A percentile compares a stretch with the other conserved stretches of the same genome.
phyloP scores from a whole-genome alignment of 2,113 vertebrate genomes.

The Hiodon tergisus region DNA sequence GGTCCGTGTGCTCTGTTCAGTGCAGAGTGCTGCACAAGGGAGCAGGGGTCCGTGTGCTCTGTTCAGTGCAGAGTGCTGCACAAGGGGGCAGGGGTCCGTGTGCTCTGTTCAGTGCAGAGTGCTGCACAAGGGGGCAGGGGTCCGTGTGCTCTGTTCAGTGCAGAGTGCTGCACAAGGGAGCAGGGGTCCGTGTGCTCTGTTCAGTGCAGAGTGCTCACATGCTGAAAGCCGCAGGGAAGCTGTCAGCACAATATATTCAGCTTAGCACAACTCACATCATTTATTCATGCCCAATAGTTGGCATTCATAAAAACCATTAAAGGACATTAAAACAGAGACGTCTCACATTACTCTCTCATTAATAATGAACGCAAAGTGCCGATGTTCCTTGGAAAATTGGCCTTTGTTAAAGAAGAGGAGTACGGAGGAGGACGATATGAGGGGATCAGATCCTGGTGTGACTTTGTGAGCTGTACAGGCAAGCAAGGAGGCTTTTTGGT shows the following conservation, averaged over 20 bases:
- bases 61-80: too few species aligned
- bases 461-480: constrained; percentile 2
- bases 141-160: too few species aligned
- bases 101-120: too few species aligned
- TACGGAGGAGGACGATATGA: neutral
- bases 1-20: too few species aligned
- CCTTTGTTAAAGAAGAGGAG: constrained; percentile 4
- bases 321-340: constrained; percentile 58
- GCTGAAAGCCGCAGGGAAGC: constrained; percentile 26
- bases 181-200: too few species aligned
- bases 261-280: constrained; percentile 47
- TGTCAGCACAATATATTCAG: constrained; percentile 34
- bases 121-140: too few species aligned
- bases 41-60: too few species aligned
- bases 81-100: too few species aligned
- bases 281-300: constrained; percentile 52
- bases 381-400: neutral
- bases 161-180: too few species aligned
- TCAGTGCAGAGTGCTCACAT: neutral
- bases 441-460: neutral
- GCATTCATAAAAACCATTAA: constrained; percentile 60
- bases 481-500: too few species aligned
- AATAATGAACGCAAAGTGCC: constrained; percentile 52
- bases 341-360: constrained; percentile 55
- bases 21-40: too few species aligned